These are phyloP conservation scores for Tringa solitaria DNA, from an alignment of 2,113 vertebrate species.

Conservation along the genomic window DNA sequence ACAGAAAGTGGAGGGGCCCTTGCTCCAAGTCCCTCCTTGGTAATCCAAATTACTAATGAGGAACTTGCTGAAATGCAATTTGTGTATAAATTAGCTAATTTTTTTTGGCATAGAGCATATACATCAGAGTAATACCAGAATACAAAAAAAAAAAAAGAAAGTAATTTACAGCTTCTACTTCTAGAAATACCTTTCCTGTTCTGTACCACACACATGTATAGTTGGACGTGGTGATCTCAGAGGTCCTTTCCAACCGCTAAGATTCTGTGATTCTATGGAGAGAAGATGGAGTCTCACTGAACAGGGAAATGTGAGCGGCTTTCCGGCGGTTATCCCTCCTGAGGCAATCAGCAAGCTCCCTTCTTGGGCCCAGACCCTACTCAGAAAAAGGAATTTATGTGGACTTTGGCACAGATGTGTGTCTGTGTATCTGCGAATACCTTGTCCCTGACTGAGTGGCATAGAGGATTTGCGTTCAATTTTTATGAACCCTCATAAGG, in stretches of 20 bases:
- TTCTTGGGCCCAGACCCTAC: neutral
- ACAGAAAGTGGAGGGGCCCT: neutral
- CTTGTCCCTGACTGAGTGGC: neutral
- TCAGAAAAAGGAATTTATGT: neutral
- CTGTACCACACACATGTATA: neutral
- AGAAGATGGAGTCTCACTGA: neutral
- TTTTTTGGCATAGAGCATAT: neutral
- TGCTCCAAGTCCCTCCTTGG: neutral
- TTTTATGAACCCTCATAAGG: slow-evolving; percentile 46
- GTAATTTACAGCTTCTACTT: neutral
- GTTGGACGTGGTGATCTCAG: no score
- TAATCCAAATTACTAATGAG: neutral
- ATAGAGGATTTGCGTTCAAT: neutral
- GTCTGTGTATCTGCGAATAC: neutral
- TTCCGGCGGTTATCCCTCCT: neutral
- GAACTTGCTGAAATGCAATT: neutral
- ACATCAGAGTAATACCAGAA: neutral
- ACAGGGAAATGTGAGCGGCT: neutral
- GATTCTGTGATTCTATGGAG: neutral
- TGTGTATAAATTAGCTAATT: neutral
- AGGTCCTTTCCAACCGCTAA: no score
- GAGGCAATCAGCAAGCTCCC: neutral
- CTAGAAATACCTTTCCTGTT: neutral
- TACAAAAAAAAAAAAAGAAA: no score
- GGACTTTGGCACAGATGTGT: neutral